Evolutionary conservation across 2,888 invertebrate species (phyloP).

Genomic region (Dryobotodes eremita): DNA sequence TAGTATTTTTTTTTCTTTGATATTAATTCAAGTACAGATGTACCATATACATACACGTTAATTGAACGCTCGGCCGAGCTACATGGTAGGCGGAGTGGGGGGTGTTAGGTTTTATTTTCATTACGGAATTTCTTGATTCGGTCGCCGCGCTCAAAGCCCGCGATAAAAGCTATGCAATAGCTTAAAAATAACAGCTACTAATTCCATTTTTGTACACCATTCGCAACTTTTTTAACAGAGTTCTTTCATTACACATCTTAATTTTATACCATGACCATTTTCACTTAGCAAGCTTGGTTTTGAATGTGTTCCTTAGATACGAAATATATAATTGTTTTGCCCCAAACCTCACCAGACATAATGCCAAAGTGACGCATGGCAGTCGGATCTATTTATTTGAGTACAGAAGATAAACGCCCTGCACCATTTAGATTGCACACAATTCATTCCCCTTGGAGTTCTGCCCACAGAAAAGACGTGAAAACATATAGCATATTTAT

Average conservation of each 20-base stretch:
- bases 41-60: too few species aligned
- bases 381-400: conserved; percentile 3
- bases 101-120: too few species aligned
- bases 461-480: conserved; percentile 13
- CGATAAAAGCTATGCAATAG: too few species aligned
- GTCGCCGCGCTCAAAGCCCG: too few species aligned
- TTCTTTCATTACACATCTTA: not conserved
- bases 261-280: not conserved
- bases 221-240: not conserved
- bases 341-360: not conserved
- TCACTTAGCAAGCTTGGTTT: too few species aligned
- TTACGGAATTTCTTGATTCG: too few species aligned
- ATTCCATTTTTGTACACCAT: not conserved
- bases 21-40: too few species aligned
- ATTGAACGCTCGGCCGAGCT: too few species aligned
- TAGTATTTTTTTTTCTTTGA: too few species aligned
- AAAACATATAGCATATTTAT: conserved; percentile 35
- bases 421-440: conserved; percentile 11
- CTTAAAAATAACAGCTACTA: not conserved
- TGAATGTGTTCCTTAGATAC: not conserved
- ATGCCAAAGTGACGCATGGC: not conserved
- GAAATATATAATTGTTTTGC: not conserved
- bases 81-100: too few species aligned
- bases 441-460: conserved; percentile 30
- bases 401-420: not conserved